Evolutionary conservation across 2,888 invertebrate genomes (phyloP), one percentile per base, ranked within the genome.

Genomic region (Spatulosminthurus flaviceps): DNA sequence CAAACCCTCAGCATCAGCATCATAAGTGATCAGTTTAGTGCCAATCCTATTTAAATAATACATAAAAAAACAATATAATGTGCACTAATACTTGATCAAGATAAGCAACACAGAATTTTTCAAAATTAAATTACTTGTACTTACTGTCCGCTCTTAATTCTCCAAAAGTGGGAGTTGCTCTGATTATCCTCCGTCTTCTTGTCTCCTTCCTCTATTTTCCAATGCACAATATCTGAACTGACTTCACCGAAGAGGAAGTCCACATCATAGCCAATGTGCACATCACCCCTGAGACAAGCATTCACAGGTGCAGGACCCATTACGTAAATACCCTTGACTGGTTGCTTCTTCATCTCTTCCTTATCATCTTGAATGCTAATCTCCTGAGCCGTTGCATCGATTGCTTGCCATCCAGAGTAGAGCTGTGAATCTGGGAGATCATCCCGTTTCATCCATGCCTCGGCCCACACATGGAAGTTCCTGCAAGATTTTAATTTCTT

Each of bases 401-500:
- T 91, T 0, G 92, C 96, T 86, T 98, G 97, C 97, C 97, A 98
- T 16, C 97, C 97, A 13, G 92, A 92, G 86, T 94, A 95, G 0
- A 87, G 87, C 34, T 91, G 77, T 0, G 85, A 85, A 0, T 86
- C 86, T 34, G 5, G 5, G 79, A 97, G 88, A 87, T 97, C 97
- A 0, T 93, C 92, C 64, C 97, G 90, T 77, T 92, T 91, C 95
- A 97, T 95, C 96, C 96, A 97, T 0, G 93, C 93, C 89, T 97
- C 97, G 88, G 95, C 95, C 97, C 97, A 97, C 0, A 96, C 96
- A 86, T 97, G 97, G 87, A 95, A 97, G 87, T 95, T 97, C 92
- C 91, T 91, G 81, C 16, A 4, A 21, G n/a, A 19, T 60, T 64
- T 21, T 22, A 2, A 34, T 42, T 34, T 19, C 21, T n/a, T n/a